phyloP scores from a whole-genome alignment of 2,113 vertebrate species.

The Xenus cinereus region DNA sequence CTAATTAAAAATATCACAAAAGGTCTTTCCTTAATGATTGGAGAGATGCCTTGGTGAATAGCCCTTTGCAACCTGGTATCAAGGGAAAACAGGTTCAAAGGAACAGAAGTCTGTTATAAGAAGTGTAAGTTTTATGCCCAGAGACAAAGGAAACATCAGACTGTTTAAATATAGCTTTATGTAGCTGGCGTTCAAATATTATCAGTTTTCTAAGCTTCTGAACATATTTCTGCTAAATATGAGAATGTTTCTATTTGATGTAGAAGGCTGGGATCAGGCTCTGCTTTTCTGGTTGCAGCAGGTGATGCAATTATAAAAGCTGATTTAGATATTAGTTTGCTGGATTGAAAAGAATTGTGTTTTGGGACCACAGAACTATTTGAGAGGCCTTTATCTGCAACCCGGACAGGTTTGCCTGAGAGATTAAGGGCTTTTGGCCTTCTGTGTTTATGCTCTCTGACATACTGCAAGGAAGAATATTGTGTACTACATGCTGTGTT shows the following conservation, averaged over 20 bases:
- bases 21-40: constrained; percentile 23
- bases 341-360: not conserved
- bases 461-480: not conserved
- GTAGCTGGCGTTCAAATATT: not conserved
- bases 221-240: not conserved
- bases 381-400: not conserved
- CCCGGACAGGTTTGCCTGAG: not conserved
- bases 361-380: not conserved
- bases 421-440: not conserved
- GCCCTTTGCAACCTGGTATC: not conserved
- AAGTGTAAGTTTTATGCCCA: not conserved
- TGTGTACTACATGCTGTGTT: not conserved
- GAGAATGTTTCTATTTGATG: not conserved
- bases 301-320: not conserved
- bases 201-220: not conserved
- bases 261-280: not conserved
- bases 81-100: constrained; percentile 21
- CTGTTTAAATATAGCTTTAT: not conserved
- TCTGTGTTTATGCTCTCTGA: not conserved
- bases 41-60: not conserved
- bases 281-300: not conserved
- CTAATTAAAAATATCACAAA: constrained; percentile 59
- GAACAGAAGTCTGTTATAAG: not conserved
- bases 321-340: not conserved
- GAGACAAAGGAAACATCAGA: not conserved